A percentile compares a stretch with the other conserved stretches of the same genome.
Conservation (phyloP, 1,140 invertebrate species). For the Procambarus clarkii region DNA sequence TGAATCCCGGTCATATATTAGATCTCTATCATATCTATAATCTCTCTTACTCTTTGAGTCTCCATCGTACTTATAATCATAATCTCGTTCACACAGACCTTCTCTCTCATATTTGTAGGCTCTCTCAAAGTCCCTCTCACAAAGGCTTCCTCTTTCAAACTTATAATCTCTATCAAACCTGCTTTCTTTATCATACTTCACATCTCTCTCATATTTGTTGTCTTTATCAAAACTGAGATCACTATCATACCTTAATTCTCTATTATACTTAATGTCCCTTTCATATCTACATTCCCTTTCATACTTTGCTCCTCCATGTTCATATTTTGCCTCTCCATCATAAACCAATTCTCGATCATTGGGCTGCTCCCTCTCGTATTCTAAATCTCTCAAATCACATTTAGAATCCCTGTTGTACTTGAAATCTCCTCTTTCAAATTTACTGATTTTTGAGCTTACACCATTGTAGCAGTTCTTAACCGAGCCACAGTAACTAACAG, state of each 20-base stretch:
- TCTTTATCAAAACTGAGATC: slow-evolving; percentile 4
- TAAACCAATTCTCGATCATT: slow-evolving; percentile 21
- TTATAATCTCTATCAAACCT: slow-evolving; percentile 24
- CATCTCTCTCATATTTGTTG: slow-evolving; percentile 20
- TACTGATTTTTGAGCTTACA: slow-evolving; percentile 11
- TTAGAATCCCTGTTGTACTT: slow-evolving; percentile 5
- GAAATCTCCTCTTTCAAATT: slow-evolving; percentile 26
- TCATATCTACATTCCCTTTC: slow-evolving; percentile 40
- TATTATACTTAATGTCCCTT: slow-evolving; percentile 23
- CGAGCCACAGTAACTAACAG: slow-evolving; percentile 45
- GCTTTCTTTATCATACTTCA: slow-evolving; percentile 19
- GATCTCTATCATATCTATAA: slow-evolving; percentile 42
- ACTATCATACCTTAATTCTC: slow-evolving; percentile 26
- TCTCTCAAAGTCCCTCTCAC: slow-evolving; percentile 39
- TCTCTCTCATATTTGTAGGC: slow-evolving; percentile 36
- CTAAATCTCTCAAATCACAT: slow-evolving; percentile 17
- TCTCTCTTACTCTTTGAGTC: slow-evolving; percentile 31
- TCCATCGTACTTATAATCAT: slow-evolving; percentile 39
- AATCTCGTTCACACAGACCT: slow-evolving; percentile 27
- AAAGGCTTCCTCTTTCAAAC: slow-evolving; percentile 13
- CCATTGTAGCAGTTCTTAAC: slow-evolving; percentile 45
- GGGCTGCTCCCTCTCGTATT: slow-evolving; percentile 27
- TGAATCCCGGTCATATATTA: not conserved
- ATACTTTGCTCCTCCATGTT: not conserved
- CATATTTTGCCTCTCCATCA: slow-evolving; percentile 30